Evolutionary conservation across 2,113 vertebrate species (phyloP), one percentile per base, ranked within the genome.

Genomic region (Campylomormyrus tamandua): DNA sequence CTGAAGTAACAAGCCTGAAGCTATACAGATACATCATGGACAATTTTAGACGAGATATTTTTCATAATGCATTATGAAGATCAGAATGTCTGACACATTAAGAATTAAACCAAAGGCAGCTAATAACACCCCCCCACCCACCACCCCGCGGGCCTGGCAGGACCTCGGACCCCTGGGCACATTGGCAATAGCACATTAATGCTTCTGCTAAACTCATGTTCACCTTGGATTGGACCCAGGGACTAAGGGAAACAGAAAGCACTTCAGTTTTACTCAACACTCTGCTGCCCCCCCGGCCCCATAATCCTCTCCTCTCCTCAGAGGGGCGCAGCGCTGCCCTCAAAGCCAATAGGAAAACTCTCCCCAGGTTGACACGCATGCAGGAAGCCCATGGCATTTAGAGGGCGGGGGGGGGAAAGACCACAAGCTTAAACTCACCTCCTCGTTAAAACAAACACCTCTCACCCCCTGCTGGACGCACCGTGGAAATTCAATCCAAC

Each of bases 391-490:
- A 31, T 13, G 62, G 8, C 2, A 10, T 27, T 27, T 66, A n/a
- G n/a, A 27, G 58, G n/a, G 62, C 62, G 5, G 31, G 62, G 15
- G 2, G 49, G 3, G 0, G 13, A 3, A 31, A 31, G 31, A 31
- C 31, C 31, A 77, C 27, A 77, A 10, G 7, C 13, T 74, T 74
- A 35, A 39, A 74, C 19, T 87, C 31, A 27, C 27, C 7, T 87
- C 93, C 90, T 87, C 13, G 52, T 53, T 53, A 53, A 53, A 53
- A 53, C 5, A 86, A 89, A 91, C 48, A 88, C 88, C 92, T 92
- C 89, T 92, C 91, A 91, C 93, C 92, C 77, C 77, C 89, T 84
- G 52, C 52, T 62, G 89, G 50, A 56, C 27, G 10, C 35, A 48
- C 35, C 3, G 11, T 21, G 50, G 15, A 83, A 88, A 9, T 42